Conservation (phyloP, 2,113 vertebrate genomes). For the Abramis brama region DNA sequence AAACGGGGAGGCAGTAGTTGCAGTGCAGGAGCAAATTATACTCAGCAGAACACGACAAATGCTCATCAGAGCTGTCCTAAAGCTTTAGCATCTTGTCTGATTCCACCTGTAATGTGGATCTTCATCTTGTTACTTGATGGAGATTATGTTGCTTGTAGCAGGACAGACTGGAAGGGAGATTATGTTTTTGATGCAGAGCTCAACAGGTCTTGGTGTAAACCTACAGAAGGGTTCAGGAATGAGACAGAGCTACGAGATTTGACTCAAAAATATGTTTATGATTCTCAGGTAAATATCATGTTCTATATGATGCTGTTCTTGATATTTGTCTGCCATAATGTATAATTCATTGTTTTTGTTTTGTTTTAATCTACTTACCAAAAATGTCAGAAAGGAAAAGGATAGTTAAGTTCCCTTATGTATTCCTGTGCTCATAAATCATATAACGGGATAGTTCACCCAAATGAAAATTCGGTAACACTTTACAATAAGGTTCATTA, state of each 20-base stretch:
- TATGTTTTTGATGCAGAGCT: not conserved
- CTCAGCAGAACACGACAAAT: not conserved
- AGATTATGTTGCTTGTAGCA: not conserved
- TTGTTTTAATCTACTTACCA: too few relatives aligned
- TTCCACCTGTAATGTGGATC: not conserved
- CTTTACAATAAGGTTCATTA: too few relatives aligned
- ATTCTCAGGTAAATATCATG: not conserved
- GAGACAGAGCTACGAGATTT: not conserved
- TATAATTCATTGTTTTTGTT: too few relatives aligned
- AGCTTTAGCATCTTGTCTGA: not conserved
- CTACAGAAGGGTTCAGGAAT: not conserved
- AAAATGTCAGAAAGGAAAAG: too few relatives aligned
- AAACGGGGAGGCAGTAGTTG: rapidly evolving
- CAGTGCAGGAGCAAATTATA: not conserved
- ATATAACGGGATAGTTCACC: too few relatives aligned
- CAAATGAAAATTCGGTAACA: too few relatives aligned
- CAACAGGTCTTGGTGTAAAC: not conserved
- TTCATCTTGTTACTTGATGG: not conserved
- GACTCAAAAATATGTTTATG: not conserved
- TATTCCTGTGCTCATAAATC: too few relatives aligned
- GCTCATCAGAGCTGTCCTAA: not conserved
- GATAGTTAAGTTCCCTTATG: too few relatives aligned
- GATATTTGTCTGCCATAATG: too few relatives aligned
- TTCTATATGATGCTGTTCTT: not conserved
- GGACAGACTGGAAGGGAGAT: not conserved